These are phyloP conservation scores for Coelopa frigida DNA, from an alignment of 1,140 invertebrate genomes.

Conservation along the genomic window DNA sequence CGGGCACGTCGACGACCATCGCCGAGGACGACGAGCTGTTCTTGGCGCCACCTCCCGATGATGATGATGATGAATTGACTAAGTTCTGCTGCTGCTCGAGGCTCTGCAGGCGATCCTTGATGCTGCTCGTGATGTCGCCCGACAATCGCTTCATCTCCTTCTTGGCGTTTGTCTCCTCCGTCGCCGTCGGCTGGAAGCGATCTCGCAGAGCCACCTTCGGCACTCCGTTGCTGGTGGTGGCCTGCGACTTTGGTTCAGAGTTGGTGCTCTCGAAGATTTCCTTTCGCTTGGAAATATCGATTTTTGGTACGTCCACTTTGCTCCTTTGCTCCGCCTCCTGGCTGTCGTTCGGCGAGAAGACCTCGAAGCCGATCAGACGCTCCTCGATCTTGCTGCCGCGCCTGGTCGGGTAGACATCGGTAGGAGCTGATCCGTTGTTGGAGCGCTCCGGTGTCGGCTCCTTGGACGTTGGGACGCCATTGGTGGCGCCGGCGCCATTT, in stretches of 20 bases:
- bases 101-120: slow-evolving; percentile 56
- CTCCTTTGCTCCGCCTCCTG: slow-evolving; percentile 40
- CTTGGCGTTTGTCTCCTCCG: slow-evolving; percentile 24
- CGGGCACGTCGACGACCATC: slow-evolving; percentile 44
- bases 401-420: slow-evolving; percentile 27
- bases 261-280: slow-evolving; percentile 74
- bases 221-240: slow-evolving; percentile 13
- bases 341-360: slow-evolving; percentile 42
- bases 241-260: too few relatives aligned
- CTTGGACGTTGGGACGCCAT: slow-evolving; percentile 6
- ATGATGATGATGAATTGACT: too few relatives aligned
- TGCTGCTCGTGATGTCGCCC: slow-evolving; percentile 54
- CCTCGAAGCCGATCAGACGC: slow-evolving; percentile 39
- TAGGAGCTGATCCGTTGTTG: too few relatives aligned
- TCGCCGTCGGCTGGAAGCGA: slow-evolving; percentile 23
- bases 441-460: slow-evolving; percentile 8
- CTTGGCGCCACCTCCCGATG: slow-evolving; percentile 2
- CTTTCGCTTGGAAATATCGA: slow-evolving; percentile 72
- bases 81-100: slow-evolving; percentile 54
- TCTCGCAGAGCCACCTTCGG: slow-evolving; percentile 8
- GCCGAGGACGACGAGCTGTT: slow-evolving; percentile 13
- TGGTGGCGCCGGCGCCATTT: slow-evolving; percentile 21
- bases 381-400: slow-evolving; percentile 41
- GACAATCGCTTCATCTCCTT: slow-evolving; percentile 50
- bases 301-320: slow-evolving; percentile 62